These are phyloP conservation scores for Aphaenogaster floridana DNA, from an alignment of 1,140 invertebrate species.

Conservation along the genomic window DNA sequence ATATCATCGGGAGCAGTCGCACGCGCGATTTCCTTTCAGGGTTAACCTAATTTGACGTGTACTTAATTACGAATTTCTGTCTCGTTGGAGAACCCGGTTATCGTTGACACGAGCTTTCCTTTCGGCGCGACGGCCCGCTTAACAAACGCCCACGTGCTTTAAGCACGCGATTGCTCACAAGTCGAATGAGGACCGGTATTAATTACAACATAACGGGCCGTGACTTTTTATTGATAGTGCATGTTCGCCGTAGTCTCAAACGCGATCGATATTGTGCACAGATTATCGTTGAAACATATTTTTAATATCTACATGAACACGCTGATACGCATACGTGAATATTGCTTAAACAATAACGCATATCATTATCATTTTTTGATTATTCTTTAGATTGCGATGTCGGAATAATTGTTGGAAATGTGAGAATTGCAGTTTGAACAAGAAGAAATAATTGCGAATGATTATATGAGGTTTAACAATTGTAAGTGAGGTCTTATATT, in stretches of 20 bases:
- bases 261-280: neutral
- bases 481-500: neutral
- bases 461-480: neutral
- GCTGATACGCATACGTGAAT: neutral
- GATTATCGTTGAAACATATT: neutral
- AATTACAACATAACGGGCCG: conserved; percentile 68
- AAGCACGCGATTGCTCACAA: conserved; percentile 29
- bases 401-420: neutral
- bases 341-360: neutral
- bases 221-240: conserved; percentile 34
- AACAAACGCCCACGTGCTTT: conserved; percentile 66
- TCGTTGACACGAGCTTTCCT: conserved; percentile 54
- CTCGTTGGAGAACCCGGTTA: conserved; percentile 50
- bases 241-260: neutral
- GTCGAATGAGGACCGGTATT: conserved; percentile 66
- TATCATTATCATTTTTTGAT: neutral
- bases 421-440: neutral
- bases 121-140: conserved; percentile 54
- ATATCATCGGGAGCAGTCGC: conserved; percentile 29
- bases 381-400: neutral
- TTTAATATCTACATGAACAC: neutral
- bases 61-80: conserved; percentile 75
- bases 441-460: neutral
- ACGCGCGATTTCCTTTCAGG: conserved; percentile 60
- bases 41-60: conserved; percentile 71